Percentiles rank a stretch among this genome's conserved stretches.
Evolutionary conservation across 2,113 vertebrate genomes (phyloP).

Genomic region (Oncorhynchus gorbuscha): DNA sequence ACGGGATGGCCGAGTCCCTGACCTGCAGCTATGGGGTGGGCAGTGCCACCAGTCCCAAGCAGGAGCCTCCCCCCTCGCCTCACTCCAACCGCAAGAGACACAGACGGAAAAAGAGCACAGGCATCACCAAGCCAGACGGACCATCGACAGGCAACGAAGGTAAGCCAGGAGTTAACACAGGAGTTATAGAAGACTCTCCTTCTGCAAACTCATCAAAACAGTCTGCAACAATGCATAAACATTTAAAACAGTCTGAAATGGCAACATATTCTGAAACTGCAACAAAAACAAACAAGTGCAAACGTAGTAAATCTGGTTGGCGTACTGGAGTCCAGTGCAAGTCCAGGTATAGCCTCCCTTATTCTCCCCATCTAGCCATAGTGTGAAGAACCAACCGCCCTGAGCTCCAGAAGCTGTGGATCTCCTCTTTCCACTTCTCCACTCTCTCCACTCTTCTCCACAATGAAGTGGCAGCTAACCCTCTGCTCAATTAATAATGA

Average conservation of each 20-base stretch:
- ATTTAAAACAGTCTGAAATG: constrained; percentile 18
- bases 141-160: constrained; percentile 84
- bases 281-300: too few species aligned
- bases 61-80: constrained; percentile 92
- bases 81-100: constrained; percentile 98
- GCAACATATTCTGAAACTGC: neutral
- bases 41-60: constrained; percentile 87
- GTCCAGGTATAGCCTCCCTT: too few species aligned
- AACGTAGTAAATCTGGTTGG: too few species aligned
- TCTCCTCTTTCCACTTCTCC: constrained; percentile 16
- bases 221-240: neutral
- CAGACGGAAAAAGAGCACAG: constrained; percentile 95
- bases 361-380: constrained; percentile 27
- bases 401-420: constrained; percentile 55
- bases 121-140: constrained; percentile 87
- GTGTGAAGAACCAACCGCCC: constrained; percentile 39
- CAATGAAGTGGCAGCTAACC: constrained; percentile 68
- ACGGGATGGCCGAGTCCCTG: constrained; percentile 79
- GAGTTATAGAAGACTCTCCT: too few species aligned
- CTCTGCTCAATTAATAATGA: constrained; percentile 77
- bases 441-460: neutral
- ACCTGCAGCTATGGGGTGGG: constrained; percentile 73
- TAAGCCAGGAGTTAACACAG: constrained; percentile 52
- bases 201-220: neutral
- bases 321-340: too few species aligned